A percentile compares a stretch with the other conserved stretches of the same genome.
Evolutionary conservation across 2,888 invertebrate genomes (phyloP).

Genomic region (Patella pellucida): DNA sequence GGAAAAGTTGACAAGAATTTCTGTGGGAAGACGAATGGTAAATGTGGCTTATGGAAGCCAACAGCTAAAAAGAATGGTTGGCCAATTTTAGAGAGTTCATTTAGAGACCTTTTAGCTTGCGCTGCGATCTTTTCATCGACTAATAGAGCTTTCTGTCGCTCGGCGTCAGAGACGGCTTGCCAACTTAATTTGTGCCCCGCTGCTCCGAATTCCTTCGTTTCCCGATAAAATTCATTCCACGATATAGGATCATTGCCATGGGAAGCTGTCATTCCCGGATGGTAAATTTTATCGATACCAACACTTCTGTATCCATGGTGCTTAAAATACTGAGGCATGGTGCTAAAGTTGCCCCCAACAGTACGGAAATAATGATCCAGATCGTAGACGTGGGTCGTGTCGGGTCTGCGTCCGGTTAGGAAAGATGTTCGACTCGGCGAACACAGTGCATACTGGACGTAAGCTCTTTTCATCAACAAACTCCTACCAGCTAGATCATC

Average conservation of each 20-base stretch:
- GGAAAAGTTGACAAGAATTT: constrained; percentile 36
- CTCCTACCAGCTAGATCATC: constrained; percentile 31
- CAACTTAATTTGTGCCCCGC: neutral
- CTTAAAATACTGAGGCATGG: constrained; percentile 44
- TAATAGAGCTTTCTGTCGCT: constrained; percentile 33
- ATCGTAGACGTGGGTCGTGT: constrained; percentile 43
- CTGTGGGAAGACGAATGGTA: constrained; percentile 42
- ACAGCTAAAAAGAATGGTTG: constrained; percentile 46
- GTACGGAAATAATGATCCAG: constrained; percentile 34
- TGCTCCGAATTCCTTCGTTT: no score
- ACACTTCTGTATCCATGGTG: constrained; percentile 33
- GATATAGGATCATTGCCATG: constrained; percentile 15
- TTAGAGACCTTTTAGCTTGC: constrained; percentile 25
- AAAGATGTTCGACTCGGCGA: constrained; percentile 31
- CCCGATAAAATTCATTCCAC: constrained; percentile 2
- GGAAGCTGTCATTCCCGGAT: constrained; percentile 19
- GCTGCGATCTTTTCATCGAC: constrained; percentile 33
- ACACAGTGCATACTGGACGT: constrained; percentile 30
- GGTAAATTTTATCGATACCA: constrained; percentile 38
- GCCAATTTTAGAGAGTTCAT: constrained; percentile 15
- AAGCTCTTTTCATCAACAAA: constrained; percentile 31
- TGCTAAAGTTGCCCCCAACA: constrained; percentile 40
- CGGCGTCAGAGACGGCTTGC: neutral
- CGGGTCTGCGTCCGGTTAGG: constrained; percentile 39
- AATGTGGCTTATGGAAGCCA: constrained; percentile 45